Conservation (phyloP, 35 echinoderm and acorn worm species). For the Diadema setosum region DNA sequence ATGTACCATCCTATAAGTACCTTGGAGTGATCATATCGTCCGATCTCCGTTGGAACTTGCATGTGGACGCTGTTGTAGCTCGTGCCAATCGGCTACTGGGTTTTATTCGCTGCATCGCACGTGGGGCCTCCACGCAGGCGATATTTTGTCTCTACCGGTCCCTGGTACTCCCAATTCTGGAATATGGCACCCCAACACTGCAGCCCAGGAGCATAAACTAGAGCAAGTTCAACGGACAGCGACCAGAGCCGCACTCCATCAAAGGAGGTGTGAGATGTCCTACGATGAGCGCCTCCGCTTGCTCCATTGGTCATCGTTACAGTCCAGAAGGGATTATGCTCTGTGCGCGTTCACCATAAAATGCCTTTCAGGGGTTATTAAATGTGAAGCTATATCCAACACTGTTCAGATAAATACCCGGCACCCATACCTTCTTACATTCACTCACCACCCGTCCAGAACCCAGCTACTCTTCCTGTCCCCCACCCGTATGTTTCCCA, state of each 20-base stretch:
- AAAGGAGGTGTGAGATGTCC: slow-evolving; percentile 17
- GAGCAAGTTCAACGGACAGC: slow-evolving; percentile 23
- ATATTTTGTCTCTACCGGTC: slow-evolving; percentile 32
- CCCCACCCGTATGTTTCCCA: no score
- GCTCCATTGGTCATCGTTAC: background rate
- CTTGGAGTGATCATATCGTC: slow-evolving; percentile 20
- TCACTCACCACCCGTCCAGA: no score
- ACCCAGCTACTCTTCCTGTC: no score
- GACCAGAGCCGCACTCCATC: background rate
- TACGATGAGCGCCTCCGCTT: background rate
- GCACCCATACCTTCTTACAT: no score
- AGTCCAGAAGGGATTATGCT: background rate
- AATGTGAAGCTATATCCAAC: no score
- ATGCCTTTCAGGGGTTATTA: no score
- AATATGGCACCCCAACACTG: slow-evolving; percentile 35
- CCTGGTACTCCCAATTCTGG: slow-evolving; percentile 24
- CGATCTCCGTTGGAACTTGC: slow-evolving; percentile 19
- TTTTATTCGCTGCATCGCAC: slow-evolving; percentile 27
- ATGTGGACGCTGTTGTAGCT: slow-evolving; percentile 9
- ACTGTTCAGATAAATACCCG: no score
- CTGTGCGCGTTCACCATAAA: no score
- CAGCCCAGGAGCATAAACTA: background rate
- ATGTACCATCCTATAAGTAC: background rate
- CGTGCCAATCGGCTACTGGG: slow-evolving; percentile 43
- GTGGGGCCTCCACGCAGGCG: slow-evolving; percentile 15